Base-by-base conservation (phyloP, 2,888 invertebrate genomes). In the Pyrrhia umbra region DNA sequence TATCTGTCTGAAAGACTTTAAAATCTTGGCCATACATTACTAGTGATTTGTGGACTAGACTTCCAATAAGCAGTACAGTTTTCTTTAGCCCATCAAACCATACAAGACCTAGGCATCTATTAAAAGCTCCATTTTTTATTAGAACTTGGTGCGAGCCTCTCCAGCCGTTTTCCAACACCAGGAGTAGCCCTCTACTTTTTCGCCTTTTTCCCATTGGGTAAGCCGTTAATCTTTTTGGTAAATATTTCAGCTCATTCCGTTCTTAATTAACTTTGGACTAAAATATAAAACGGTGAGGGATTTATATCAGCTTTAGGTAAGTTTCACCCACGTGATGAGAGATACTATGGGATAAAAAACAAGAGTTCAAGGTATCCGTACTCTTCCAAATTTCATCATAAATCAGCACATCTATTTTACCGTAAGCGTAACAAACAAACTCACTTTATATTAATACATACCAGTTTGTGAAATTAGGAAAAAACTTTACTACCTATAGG, bases 161-260 rank as follows among this genome's bases (percentile, higher is more conserved):
- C 34, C 13, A 34, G n/a, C n/a, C 4, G 25, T 34, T 23, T 8
- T 37, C 25, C 13, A 20, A n/a, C 5, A 34, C 39, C 34, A 21
- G 1, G 5, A 27, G 71, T 66, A 71, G 37, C 10, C 59, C 59
- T 50, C 59, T 43, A 5, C 16, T 8, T 81, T 77, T 56, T 40
- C 55, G 74, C 62, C 66, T 74, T 79, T 81, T 81, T 83, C 81
- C 40, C 73, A 61, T 73, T 68, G 55, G 75, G 57, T 77, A 75
- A 79, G 77, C 82, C 64, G 69, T 65, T 79, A 79, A 83, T 81
- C 72, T 73, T 57, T 52, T 51, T 27, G 56, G 27, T 62, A 15
- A 59, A 46, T 30, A 46, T 67, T 45, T 56, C 39, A 23, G 55
- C 42, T 40, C 39, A 61, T 67, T 57, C 27, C 49, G 4, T 46